Evolutionary conservation across 2,888 invertebrate genomes (phyloP).

Genomic region (Pristionchus mayeri): DNA sequence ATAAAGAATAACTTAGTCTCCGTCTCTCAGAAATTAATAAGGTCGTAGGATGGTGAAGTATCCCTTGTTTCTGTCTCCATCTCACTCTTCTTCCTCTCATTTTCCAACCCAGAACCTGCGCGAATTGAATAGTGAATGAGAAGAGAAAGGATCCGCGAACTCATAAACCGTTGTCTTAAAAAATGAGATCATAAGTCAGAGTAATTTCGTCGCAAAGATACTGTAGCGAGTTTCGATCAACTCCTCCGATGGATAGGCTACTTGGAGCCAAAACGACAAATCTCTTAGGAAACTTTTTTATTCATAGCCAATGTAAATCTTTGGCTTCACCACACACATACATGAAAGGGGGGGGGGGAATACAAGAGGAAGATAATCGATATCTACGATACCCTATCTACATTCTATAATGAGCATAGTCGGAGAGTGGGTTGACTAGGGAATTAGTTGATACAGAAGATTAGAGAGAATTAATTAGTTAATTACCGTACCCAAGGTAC

Average conservation of each 20-base stretch:
- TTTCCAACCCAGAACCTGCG: not conserved
- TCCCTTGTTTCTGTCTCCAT: not conserved
- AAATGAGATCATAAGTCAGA: not conserved
- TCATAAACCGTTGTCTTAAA: too few relatives aligned
- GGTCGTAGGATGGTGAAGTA: not conserved
- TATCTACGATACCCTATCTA: conserved; percentile 30
- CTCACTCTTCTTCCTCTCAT: conserved; percentile 9
- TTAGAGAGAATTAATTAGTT: not conserved
- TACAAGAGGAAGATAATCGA: not conserved
- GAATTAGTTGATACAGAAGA: not conserved
- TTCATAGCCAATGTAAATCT: not conserved
- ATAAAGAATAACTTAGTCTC: too few relatives aligned
- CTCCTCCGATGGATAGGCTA: not conserved
- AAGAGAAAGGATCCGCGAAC: not conserved
- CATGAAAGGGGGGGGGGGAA: not conserved
- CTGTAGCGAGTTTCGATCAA: not conserved
- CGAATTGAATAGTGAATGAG: not conserved
- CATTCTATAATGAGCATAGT: not conserved
- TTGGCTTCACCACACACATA: not conserved
- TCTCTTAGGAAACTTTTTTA: conserved; percentile 14
- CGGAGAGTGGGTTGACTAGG: not conserved
- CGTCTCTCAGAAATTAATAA: conserved; percentile 9
- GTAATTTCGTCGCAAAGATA: not conserved
- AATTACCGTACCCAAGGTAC: not conserved
- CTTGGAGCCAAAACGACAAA: too few relatives aligned